Conservation (phyloP, 2,113 vertebrate species). For the Chloebia gouldiae region DNA sequence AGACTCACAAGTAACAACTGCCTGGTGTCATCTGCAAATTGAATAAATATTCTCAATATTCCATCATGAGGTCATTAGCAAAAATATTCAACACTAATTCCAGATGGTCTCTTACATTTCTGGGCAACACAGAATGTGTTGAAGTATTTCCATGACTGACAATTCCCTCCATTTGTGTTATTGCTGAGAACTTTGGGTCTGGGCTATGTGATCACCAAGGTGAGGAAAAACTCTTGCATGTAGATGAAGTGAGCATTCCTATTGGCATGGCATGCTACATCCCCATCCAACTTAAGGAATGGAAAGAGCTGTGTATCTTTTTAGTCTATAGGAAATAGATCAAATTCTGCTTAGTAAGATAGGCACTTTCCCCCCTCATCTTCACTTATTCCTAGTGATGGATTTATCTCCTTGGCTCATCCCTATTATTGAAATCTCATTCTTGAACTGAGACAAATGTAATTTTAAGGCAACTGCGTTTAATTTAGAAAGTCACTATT, state of each 20-base stretch:
- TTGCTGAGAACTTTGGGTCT: constrained; percentile 20
- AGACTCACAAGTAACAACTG: constrained; percentile 25
- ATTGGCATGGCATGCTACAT: not conserved
- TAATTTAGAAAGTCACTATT: not conserved
- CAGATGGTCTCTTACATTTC: constrained; percentile 66
- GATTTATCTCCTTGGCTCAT: not conserved
- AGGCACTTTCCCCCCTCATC: not conserved
- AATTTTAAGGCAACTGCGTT: not conserved
- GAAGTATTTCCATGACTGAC: constrained; percentile 53
- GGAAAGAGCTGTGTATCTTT: not conserved
- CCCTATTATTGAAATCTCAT: not conserved
- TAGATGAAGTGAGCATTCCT: constrained; percentile 65
- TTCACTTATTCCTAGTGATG: not conserved
- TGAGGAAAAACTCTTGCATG: constrained; percentile 41
- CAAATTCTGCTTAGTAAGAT: not conserved
- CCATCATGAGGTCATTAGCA: constrained; percentile 50
- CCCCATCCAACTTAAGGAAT: not conserved
- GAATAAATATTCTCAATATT: constrained; percentile 53
- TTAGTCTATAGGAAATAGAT: not conserved
- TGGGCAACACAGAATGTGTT: constrained; percentile 57
- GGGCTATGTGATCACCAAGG: constrained; percentile 27
- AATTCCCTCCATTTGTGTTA: constrained; percentile 29
- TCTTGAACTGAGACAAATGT: not conserved
- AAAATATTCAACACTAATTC: constrained; percentile 62
- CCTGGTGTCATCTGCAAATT: constrained; percentile 56